Evolutionary conservation across 2,797 vertebrate genomes (phyloP).

Genomic region (Micrastur ruficollis): DNA sequence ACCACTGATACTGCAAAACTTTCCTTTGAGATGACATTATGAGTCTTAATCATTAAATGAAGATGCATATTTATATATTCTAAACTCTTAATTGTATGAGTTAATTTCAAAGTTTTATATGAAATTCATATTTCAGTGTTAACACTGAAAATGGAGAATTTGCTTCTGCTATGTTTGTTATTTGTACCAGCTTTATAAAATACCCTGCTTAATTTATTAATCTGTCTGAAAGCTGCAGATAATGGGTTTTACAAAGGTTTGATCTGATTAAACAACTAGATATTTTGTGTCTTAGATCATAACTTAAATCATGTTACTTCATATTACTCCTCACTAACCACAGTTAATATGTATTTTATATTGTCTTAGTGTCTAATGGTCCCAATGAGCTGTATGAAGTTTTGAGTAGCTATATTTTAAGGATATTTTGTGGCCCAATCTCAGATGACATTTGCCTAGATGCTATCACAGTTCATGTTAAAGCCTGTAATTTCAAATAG

Average conservation of each 20-base stretch:
- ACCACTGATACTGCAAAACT: neutral
- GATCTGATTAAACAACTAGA: neutral
- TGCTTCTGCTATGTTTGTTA: neutral
- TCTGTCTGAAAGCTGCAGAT: neutral
- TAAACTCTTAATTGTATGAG: neutral
- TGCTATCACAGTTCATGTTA: neutral
- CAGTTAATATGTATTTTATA: neutral
- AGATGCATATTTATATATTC: neutral
- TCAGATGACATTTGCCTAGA: neutral
- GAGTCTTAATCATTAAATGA: neutral
- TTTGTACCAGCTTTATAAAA: neutral
- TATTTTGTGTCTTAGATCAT: neutral
- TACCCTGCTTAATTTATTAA: neutral
- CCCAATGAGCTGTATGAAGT: neutral
- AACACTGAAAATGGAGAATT: neutral
- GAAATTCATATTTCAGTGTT: constrained; percentile 14
- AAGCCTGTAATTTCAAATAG: neutral
- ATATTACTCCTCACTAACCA: neutral
- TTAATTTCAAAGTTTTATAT: neutral
- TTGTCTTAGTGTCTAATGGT: neutral
- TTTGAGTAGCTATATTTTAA: neutral
- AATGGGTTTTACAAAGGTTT: constrained; percentile 1
- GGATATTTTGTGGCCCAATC: neutral
- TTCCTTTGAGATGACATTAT: neutral
- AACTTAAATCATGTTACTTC: neutral